phyloP scores from a whole-genome alignment of 2,888 invertebrate genomes.

The Phlogophora meticulosa region DNA sequence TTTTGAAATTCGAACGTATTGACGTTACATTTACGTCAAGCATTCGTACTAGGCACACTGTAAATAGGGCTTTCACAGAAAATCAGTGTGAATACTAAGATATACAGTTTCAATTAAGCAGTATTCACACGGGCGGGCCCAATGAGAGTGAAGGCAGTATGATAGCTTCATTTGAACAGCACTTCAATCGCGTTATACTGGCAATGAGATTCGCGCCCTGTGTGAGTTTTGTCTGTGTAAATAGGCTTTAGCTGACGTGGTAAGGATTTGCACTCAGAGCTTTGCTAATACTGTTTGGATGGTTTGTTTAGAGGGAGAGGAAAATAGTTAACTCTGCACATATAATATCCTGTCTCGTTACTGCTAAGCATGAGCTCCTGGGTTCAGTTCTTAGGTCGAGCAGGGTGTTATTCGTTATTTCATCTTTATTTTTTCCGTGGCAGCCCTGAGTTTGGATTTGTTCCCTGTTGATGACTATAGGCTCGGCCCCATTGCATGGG shows the following conservation, averaged over 20 bases:
- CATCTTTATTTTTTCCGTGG: no score
- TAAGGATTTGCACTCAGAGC: neutral
- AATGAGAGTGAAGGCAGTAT: constrained; percentile 29
- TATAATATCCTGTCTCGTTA: no score
- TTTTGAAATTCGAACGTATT: no score
- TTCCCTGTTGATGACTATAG: no score
- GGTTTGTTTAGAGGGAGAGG: neutral
- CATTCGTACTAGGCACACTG: no score
- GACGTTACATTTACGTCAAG: no score
- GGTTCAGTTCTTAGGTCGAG: no score
- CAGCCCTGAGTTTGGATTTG: no score
- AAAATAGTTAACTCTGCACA: no score
- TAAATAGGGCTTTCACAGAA: neutral
- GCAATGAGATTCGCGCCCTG: constrained; percentile 21
- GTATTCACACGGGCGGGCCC: constrained; percentile 25
- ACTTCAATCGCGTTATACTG: constrained; percentile 18
- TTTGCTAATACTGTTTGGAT: constrained; percentile 6
- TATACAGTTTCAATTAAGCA: constrained; percentile 40
- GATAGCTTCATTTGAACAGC: constrained; percentile 30
- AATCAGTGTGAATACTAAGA: neutral
- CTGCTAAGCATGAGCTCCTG: no score
- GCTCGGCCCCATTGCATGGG: no score
- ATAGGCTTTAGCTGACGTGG: neutral
- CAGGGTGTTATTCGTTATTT: no score
- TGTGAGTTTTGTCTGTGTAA: neutral